Evolutionary conservation across 2,113 vertebrate genomes (phyloP), one percentile per base, ranked within the genome.

Genomic region (Catharus minimus): DNA sequence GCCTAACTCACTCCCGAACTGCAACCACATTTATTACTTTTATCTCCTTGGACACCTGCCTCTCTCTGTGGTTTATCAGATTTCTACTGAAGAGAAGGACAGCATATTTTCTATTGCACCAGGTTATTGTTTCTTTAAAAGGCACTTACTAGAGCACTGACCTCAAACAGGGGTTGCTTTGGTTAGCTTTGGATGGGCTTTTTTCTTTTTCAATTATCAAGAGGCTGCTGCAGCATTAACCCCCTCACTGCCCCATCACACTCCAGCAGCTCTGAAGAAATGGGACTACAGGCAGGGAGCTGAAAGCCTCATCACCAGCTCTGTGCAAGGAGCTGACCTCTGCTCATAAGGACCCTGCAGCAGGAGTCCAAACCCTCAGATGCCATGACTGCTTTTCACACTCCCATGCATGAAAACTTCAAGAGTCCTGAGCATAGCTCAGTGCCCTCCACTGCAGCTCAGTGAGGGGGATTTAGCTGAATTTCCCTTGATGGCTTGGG

Each of bases 1-100:
- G 47, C 26, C 83, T n/a, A 79, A 49, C 73, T 92, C 69, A 55
- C 55, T 76, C 65, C 77, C 11, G 2, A 95, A 78, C 66, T 68
- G 80, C 76, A 93, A 80, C 69, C 4, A 7, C 74, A 50, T 86
- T 78, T 93, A 93, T 86, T 95, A 75, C 77, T 88, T 93, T 90
- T 95, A 95, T 86, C 88, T 95, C 83, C 81, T 84, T 78, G 64
- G 88, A 88, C 90, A 93, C 83, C 77, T 89, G 85, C 81, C 65
- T 83, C 73, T 88, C 86, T 81, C 74, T 0, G 0, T 67, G 55
- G 39, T 89, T 92, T 95, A 94, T 90, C 90, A 90, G 86, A 91
- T 92, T 78, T 85, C 72, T 85, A 28, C 75, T 47, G 50, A 86
- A 77, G 87, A 95, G 67, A 80, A 11, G 39, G 39, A 94, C 66